Evolutionary conservation across 2,797 vertebrate genomes (phyloP).

Genomic region (Peromyscus attwateri): DNA sequence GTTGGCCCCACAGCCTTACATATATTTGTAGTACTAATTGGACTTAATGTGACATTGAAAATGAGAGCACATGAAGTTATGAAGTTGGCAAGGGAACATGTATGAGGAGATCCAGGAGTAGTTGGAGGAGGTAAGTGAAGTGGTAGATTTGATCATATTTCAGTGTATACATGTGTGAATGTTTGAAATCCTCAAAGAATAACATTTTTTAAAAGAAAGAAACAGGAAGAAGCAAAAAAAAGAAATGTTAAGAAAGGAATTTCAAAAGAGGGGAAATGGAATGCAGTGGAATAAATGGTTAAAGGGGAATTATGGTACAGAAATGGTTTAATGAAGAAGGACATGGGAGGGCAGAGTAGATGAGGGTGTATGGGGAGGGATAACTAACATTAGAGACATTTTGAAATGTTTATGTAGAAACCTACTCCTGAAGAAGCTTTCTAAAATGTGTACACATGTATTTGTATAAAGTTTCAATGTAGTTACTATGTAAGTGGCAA

Average conservation of each 20-base stretch:
- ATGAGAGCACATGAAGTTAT: neutral
- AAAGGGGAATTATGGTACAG: neutral
- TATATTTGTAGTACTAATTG: neutral
- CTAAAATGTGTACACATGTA: neutral
- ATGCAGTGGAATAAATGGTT: neutral
- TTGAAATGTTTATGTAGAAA: neutral
- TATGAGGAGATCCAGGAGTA: neutral
- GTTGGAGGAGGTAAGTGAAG: neutral
- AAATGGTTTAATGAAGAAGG: neutral
- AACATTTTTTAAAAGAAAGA: neutral
- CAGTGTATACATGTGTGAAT: neutral
- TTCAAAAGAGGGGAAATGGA: neutral
- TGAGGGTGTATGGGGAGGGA: neutral
- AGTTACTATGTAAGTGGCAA: neutral
- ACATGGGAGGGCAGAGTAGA: neutral
- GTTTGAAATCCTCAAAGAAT: neutral
- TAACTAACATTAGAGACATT: neutral
- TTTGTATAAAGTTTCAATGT: neutral
- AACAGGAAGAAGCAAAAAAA: neutral
- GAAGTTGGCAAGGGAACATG: neutral
- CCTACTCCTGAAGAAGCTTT: too few relatives aligned
- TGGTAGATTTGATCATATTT: neutral
- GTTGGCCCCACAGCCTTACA: neutral
- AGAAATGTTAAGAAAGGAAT: neutral
- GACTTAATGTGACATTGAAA: neutral